Evolutionary conservation across 2,888 invertebrate genomes (phyloP).

Genomic region (Hymenopus coronatus): DNA sequence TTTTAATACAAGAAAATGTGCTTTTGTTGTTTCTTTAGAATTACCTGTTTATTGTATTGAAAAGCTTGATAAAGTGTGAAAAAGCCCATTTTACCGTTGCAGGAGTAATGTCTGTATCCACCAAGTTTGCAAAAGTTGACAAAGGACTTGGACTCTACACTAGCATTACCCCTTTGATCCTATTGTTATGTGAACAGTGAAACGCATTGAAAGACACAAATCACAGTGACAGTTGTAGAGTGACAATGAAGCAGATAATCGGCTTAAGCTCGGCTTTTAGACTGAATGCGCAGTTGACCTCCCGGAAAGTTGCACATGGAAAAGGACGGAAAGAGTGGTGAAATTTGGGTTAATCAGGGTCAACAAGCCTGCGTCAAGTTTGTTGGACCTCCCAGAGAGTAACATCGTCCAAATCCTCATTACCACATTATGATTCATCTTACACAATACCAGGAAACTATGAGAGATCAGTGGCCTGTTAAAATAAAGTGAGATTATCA

Average conservation of each 20-base stretch:
- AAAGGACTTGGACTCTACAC: no score
- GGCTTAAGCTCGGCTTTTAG: background rate
- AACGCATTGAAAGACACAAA: background rate
- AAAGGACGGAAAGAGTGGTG: background rate
- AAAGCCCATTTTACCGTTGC: no score
- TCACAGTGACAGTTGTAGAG: background rate
- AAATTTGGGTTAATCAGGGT: constrained; percentile 11
- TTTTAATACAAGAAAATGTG: no score
- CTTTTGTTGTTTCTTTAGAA: no score
- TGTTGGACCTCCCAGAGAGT: background rate
- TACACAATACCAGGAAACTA: background rate
- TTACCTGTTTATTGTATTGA: no score
- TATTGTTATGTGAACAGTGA: no score
- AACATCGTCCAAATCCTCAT: background rate
- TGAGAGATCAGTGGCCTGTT: background rate
- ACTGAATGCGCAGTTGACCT: background rate
- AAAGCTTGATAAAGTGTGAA: no score
- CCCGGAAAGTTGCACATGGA: background rate
- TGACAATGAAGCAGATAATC: background rate
- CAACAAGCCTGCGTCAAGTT: background rate
- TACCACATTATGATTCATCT: background rate
- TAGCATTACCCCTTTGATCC: no score
- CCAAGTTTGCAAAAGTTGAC: no score
- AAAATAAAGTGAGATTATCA: background rate
- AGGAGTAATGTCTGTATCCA: no score